Conservation (phyloP, 2,113 vertebrate species). For the Thamnophis sirtalis region DNA sequence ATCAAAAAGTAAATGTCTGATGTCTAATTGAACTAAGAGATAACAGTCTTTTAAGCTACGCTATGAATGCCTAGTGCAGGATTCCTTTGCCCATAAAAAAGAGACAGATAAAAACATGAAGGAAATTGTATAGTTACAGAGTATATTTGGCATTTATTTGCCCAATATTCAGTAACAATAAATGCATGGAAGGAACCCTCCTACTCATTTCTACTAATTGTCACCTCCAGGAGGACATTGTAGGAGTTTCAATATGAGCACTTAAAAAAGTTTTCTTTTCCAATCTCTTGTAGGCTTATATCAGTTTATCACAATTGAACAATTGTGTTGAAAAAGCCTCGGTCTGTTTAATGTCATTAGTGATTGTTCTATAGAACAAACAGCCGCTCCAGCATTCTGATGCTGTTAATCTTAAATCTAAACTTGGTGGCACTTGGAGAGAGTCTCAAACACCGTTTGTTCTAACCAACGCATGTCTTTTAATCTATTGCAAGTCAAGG, state of each 20-base stretch:
- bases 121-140: constrained; percentile 53
- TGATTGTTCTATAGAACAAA: constrained; percentile 80
- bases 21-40: constrained; percentile 73
- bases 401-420: constrained; percentile 77
- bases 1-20: constrained; percentile 71
- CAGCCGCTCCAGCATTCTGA: constrained; percentile 67
- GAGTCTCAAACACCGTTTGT: constrained; percentile 64
- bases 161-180: neutral
- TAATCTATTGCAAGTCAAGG: constrained; percentile 74
- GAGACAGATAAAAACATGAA: constrained; percentile 20
- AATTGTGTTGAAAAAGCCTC: constrained; percentile 75
- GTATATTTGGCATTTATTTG: constrained; percentile 47
- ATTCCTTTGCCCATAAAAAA: constrained; percentile 43
- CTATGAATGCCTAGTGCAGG: constrained; percentile 52
- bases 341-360: constrained; percentile 82
- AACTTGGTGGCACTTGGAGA: constrained; percentile 72
- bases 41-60: constrained; percentile 63
- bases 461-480: constrained; percentile 69
- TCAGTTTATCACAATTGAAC: constrained; percentile 76
- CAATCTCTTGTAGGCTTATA: constrained; percentile 73
- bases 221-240: constrained; percentile 58
- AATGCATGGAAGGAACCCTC: constrained; percentile 23
- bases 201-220: constrained; percentile 53
- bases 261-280: constrained; percentile 70
- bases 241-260: constrained; percentile 65